A percentile compares a stretch with the other conserved stretches of the same genome.
phyloP scores from a whole-genome alignment of 1,140 invertebrate species.

The Pristionchus pacificus region DNA sequence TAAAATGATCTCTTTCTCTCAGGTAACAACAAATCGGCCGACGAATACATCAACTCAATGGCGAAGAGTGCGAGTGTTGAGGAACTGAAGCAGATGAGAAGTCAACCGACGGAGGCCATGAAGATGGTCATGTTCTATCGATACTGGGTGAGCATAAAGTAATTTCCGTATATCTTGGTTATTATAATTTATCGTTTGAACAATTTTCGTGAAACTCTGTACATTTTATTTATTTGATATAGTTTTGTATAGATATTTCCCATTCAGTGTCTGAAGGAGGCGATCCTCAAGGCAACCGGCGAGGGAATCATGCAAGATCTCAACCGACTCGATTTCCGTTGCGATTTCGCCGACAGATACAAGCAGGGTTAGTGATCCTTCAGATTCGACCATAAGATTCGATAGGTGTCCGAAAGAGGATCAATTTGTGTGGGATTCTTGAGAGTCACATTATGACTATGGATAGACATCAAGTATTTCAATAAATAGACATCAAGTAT shows the following conservation, averaged over 20 bases:
- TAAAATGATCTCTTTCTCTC: no score
- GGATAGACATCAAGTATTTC: no score
- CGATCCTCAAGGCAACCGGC: constrained; percentile 54
- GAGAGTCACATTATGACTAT: constrained; percentile 13
- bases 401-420: constrained; percentile 25
- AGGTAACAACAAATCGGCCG: constrained; percentile 57
- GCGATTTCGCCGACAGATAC: constrained; percentile 47
- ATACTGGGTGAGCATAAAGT: constrained; percentile 42
- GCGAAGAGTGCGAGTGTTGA: constrained; percentile 51
- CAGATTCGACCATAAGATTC: background rate
- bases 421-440: constrained; percentile 13
- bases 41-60: constrained; percentile 58
- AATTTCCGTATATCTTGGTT: background rate
- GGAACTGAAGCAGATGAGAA: constrained; percentile 48
- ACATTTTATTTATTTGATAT: constrained; percentile 7
- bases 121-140: constrained; percentile 57
- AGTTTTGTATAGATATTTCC: constrained; percentile 25
- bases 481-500: no score
- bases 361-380: constrained; percentile 26
- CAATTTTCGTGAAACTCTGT: no score
- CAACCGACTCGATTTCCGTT: constrained; percentile 49
- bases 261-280: constrained; percentile 57
- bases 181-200: no score
- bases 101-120: constrained; percentile 55
- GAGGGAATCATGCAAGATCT: constrained; percentile 54